Conservation (phyloP, 2,888 invertebrate species). For the Palloptera scutellata region DNA sequence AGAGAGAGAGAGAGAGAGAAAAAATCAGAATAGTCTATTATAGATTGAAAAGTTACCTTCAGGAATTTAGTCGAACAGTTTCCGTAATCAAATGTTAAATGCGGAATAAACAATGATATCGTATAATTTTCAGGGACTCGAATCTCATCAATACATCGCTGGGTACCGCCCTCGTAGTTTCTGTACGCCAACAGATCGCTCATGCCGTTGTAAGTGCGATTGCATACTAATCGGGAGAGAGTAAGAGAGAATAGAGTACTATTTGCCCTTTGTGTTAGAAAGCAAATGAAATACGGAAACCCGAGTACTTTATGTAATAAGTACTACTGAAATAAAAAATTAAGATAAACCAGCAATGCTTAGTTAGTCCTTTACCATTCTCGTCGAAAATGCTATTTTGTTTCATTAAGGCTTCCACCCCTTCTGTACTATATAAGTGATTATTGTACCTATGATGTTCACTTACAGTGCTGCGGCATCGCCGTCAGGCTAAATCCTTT, state of each 20-base stretch:
- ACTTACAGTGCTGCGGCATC: constrained; percentile 66
- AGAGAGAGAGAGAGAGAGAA: neutral
- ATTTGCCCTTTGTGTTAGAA: too few species aligned
- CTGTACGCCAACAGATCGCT: constrained; percentile 71
- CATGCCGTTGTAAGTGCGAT: constrained; percentile 69
- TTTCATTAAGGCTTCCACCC: too few species aligned
- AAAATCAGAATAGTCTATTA: too few species aligned
- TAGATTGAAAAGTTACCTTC: constrained; percentile 45
- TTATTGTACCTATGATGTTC: too few species aligned
- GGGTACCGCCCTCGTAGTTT: constrained; percentile 46
- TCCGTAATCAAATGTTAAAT: neutral
- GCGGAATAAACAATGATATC: constrained; percentile 74
- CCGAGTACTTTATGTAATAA: too few species aligned
- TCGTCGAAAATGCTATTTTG: too few species aligned
- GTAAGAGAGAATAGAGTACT: too few species aligned
- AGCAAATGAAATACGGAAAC: too few species aligned
- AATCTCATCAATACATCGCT: constrained; percentile 72
- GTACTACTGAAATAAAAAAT: too few species aligned
- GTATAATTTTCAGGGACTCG: constrained; percentile 72
- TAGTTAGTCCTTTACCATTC: too few species aligned
- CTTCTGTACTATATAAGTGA: too few species aligned
- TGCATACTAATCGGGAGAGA: constrained; percentile 46
- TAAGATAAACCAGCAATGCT: too few species aligned
- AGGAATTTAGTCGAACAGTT: constrained; percentile 34
- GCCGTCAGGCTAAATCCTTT: constrained; percentile 58